Conservation (phyloP, 2,113 vertebrate species). For the Odobenus rosmarus region DNA sequence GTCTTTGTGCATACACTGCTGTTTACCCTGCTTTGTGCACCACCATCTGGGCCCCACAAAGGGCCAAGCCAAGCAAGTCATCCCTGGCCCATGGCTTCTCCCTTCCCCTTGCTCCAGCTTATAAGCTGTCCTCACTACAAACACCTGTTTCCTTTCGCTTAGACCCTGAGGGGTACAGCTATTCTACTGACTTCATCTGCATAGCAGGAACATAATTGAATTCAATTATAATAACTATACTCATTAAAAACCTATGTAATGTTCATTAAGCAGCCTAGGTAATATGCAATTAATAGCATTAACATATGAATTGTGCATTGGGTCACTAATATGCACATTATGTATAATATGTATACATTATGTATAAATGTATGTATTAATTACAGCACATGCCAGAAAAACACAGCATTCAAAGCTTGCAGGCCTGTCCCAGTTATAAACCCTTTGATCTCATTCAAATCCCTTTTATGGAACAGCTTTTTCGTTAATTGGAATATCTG, state of each 20-base stretch:
- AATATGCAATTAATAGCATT: slow-evolving; percentile 77
- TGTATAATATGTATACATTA: slow-evolving; percentile 34
- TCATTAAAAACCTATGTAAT: slow-evolving; percentile 80
- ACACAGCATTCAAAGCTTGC: slow-evolving; percentile 19
- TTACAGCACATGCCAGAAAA: slow-evolving; percentile 63
- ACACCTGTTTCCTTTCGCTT: slow-evolving; percentile 62
- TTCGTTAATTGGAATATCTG: background rate
- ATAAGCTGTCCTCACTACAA: background rate
- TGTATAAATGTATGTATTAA: slow-evolving; percentile 57
- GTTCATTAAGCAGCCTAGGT: slow-evolving; percentile 77
- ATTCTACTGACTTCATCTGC: slow-evolving; percentile 55
- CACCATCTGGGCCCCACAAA: background rate
- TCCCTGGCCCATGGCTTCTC: background rate
- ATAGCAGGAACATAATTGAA: slow-evolving; percentile 76
- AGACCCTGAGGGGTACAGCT: background rate
- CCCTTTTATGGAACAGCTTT: background rate
- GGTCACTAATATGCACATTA: slow-evolving; percentile 72
- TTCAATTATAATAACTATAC: slow-evolving; percentile 77
- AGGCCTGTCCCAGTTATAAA: slow-evolving; percentile 26
- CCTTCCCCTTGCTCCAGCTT: background rate
- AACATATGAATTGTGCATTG: slow-evolving; percentile 73
- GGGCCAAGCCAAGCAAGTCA: background rate
- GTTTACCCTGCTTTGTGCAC: background rate
- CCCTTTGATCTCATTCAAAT: slow-evolving; percentile 45
- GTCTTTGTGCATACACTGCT: background rate